phyloP scores from a whole-genome alignment of 2,113 vertebrate genomes.

The Saguinus midas region DNA sequence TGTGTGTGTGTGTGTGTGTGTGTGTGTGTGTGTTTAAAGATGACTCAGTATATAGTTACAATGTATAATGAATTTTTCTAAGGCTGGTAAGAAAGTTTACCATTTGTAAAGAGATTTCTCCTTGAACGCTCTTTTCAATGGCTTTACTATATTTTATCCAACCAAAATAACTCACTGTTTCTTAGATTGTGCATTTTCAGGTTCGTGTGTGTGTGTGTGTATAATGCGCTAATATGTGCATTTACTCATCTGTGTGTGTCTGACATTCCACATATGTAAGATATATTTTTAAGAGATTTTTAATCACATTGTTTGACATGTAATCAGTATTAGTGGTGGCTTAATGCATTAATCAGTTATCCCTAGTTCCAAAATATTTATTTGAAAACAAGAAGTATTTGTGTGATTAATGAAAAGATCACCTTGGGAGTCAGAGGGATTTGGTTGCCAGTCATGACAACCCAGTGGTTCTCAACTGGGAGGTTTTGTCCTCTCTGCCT shows the following conservation, averaged over 20 bases:
- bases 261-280: background rate
- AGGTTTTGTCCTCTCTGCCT: background rate
- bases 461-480: background rate
- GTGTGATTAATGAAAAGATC: background rate
- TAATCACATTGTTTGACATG: conserved; percentile 21
- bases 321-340: background rate
- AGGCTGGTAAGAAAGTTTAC: background rate
- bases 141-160: background rate
- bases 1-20: no score
- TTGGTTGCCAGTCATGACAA: background rate
- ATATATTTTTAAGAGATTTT: background rate
- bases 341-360: background rate
- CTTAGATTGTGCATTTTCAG: background rate
- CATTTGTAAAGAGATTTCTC: background rate
- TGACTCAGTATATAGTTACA: background rate
- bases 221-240: background rate
- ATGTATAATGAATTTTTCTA: background rate
- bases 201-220: background rate
- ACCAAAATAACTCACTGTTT: background rate
- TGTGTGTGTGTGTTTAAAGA: no score
- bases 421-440: background rate
- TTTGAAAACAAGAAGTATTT: background rate
- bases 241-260: no score
- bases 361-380: background rate
- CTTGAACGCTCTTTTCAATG: background rate